phyloP scores from a whole-genome alignment of 2,797 vertebrate species.

The Ambastaia sidthimunki region DNA sequence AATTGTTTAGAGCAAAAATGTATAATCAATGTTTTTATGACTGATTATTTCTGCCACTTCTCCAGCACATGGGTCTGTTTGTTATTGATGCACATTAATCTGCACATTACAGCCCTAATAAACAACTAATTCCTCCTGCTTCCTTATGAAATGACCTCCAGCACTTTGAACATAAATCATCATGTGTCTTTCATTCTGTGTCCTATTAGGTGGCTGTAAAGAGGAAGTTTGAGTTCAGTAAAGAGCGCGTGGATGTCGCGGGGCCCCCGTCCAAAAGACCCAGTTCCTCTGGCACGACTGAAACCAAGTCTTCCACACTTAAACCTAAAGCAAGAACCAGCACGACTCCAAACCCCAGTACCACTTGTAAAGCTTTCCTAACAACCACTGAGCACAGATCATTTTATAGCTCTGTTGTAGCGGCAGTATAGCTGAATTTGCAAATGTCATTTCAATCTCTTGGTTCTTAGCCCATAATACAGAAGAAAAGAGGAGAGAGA shows the following conservation, averaged over 20 bases:
- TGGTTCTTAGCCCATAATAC: constrained; percentile 66
- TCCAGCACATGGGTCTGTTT: not conserved
- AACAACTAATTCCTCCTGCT: too few species aligned
- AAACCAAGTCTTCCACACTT: constrained; percentile 64
- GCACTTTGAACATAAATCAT: constrained; percentile 1
- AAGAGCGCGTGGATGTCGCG: constrained; percentile 75
- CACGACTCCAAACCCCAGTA: constrained; percentile 59
- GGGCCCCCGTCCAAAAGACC: constrained; percentile 72
- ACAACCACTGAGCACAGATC: not conserved
- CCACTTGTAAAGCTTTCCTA: not conserved
- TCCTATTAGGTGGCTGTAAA: constrained; percentile 75
- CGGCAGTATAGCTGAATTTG: not conserved
- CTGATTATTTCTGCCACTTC: too few species aligned
- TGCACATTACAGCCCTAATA: too few species aligned
- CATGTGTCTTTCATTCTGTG: not conserved
- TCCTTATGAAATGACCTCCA: too few species aligned
- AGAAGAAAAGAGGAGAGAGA: constrained; percentile 68
- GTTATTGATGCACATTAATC: not conserved
- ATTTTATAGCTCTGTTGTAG: too few species aligned
- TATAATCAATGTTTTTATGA: too few species aligned
- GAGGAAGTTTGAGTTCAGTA: constrained; percentile 87
- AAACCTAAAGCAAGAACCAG: constrained; percentile 53
- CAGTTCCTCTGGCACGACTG: constrained; percentile 64
- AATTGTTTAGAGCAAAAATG: too few species aligned
- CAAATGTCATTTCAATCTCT: not conserved